phyloP scores from a whole-genome alignment of 2,888 invertebrate species.

The Neria commutata region DNA sequence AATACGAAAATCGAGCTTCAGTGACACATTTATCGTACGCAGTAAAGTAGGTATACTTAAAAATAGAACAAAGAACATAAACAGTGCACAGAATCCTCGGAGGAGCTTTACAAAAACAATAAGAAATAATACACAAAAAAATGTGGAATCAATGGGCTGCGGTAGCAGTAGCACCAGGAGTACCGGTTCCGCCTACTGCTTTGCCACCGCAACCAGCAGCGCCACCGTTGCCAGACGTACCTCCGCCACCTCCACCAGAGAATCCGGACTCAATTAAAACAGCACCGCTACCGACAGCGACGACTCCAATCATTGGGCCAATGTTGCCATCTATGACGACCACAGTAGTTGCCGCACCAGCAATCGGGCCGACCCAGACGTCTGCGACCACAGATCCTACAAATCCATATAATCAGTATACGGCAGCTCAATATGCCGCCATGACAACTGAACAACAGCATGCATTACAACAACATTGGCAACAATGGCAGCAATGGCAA shows the following conservation, averaged over 20 bases:
- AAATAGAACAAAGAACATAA: not conserved
- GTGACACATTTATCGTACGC: no score
- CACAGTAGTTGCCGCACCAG: not conserved
- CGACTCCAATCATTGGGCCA: slow-evolving; percentile 37
- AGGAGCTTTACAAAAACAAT: not conserved
- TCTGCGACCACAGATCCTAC: slow-evolving; percentile 16
- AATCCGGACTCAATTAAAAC: no score
- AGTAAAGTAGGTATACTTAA: no score
- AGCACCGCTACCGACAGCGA: slow-evolving; percentile 16
- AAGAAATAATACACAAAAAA: not conserved
- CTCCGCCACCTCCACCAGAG: slow-evolving; percentile 41
- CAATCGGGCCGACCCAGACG: slow-evolving; percentile 3
- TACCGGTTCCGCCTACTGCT: slow-evolving; percentile 34
- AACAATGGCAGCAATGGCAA: slow-evolving; percentile 63
- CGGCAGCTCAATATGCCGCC: slow-evolving; percentile 57
- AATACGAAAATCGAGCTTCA: no score
- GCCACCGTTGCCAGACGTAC: slow-evolving; percentile 46
- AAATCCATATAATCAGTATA: slow-evolving; percentile 51
- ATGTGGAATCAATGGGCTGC: slow-evolving; percentile 56
- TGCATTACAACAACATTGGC: slow-evolving; percentile 61
- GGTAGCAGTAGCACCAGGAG: slow-evolving; percentile 21
- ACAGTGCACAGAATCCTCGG: not conserved
- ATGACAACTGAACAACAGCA: slow-evolving; percentile 59
- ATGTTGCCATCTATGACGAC: slow-evolving; percentile 23
- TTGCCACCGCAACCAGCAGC: slow-evolving; percentile 43